phyloP scores from a whole-genome alignment of 2,888 invertebrate genomes.

The Clepsis dumicolana region DNA sequence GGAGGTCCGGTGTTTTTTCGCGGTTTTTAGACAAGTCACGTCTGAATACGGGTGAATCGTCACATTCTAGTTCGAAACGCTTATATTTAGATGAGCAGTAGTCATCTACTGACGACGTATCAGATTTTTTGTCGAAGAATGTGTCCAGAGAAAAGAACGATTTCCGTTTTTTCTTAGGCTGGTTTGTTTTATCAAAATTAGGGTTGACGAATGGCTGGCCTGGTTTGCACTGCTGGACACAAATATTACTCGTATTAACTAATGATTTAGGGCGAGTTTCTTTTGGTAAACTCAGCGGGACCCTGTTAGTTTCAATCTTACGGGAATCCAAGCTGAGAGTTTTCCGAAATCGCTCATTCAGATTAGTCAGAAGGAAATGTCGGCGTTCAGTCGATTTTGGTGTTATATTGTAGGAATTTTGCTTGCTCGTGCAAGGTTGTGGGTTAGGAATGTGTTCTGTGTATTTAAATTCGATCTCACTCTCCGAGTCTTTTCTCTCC shows the following conservation, averaged over 20 bases:
- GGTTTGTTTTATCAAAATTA: constrained; percentile 74
- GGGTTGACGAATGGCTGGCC: constrained; percentile 66
- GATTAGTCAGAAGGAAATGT: constrained; percentile 75
- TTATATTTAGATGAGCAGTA: constrained; percentile 84
- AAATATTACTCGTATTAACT: constrained; percentile 76
- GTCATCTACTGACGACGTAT: constrained; percentile 81
- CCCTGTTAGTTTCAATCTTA: constrained; percentile 75
- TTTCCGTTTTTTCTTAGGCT: constrained; percentile 81
- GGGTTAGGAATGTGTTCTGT: constrained; percentile 78
- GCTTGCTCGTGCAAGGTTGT: constrained; percentile 79
- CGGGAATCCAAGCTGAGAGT: constrained; percentile 82
- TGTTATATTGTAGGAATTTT: constrained; percentile 76
- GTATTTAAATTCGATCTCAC: constrained; percentile 81
- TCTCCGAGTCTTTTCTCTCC: constrained; percentile 71
- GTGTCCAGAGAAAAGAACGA: constrained; percentile 84
- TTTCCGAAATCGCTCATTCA: constrained; percentile 81
- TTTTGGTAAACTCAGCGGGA: constrained; percentile 69
- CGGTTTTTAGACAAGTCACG: constrained; percentile 62
- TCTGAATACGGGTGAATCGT: constrained; percentile 80
- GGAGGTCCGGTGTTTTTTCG: constrained; percentile 78
- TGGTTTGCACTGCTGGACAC: constrained; percentile 69
- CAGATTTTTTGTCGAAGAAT: constrained; percentile 82
- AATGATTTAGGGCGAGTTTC: constrained; percentile 79
- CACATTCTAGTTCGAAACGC: constrained; percentile 81
- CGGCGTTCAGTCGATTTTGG: constrained; percentile 80